phyloP scores from a whole-genome alignment of 2,888 invertebrate species.

The Latrodectus elegans region DNA sequence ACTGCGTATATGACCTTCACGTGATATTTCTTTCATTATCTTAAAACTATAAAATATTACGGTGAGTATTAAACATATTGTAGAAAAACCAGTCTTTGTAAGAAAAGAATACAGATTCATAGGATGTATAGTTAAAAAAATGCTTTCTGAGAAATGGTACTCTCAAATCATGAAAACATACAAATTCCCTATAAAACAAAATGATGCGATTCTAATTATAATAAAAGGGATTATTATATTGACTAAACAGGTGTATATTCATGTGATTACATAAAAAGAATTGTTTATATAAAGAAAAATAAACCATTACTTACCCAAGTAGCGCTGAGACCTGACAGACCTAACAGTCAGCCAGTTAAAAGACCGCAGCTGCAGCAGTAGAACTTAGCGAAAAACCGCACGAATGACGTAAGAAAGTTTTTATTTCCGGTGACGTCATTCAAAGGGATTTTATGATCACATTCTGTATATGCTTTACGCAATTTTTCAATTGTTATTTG shows the following conservation, averaged over 20 bases:
- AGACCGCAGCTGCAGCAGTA: constrained; percentile 66
- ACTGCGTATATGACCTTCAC: constrained; percentile 54
- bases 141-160: too few relatives aligned
- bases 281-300: background rate
- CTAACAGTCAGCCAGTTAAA: constrained; percentile 65
- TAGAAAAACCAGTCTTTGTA: too few relatives aligned
- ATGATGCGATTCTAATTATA: too few relatives aligned
- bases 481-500: background rate
- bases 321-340: constrained; percentile 69
- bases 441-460: background rate
- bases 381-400: constrained; percentile 64
- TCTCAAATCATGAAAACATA: too few relatives aligned
- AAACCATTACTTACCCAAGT: constrained; percentile 45
- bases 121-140: too few relatives aligned
- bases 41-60: too few relatives aligned
- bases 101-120: too few relatives aligned
- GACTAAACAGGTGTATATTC: too few relatives aligned
- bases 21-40: background rate
- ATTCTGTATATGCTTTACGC: too few relatives aligned
- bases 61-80: too few relatives aligned
- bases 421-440: constrained; percentile 55
- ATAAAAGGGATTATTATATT: too few relatives aligned
- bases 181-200: too few relatives aligned
- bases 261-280: background rate
- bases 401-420: constrained; percentile 59